phyloP scores from a whole-genome alignment of 1,140 invertebrate genomes.

The Rhyzopertha dominica region DNA sequence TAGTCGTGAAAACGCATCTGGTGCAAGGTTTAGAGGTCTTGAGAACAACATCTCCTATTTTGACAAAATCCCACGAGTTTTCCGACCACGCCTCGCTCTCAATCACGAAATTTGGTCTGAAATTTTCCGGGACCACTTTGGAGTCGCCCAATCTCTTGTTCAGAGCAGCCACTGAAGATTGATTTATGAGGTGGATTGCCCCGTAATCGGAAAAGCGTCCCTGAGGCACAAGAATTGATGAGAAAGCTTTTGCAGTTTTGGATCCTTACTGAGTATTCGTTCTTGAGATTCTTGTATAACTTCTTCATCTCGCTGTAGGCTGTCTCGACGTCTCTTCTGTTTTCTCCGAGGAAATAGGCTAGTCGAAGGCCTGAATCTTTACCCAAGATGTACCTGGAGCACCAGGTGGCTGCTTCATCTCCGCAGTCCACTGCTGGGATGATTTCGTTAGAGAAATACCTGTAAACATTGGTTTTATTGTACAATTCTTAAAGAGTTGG shows the following conservation, averaged over 20 bases:
- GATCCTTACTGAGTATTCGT: slow-evolving; percentile 15
- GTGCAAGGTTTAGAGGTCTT: slow-evolving; percentile 61
- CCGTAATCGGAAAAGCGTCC: slow-evolving; percentile 18
- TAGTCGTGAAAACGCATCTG: slow-evolving; percentile 55
- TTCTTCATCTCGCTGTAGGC: slow-evolving; percentile 16
- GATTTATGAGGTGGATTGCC: slow-evolving; percentile 51
- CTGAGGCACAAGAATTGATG: background rate
- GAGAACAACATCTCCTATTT: slow-evolving; percentile 58
- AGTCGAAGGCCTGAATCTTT: slow-evolving; percentile 51
- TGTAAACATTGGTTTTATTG: slow-evolving; percentile 7
- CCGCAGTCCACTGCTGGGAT: slow-evolving; percentile 55
- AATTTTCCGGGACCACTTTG: slow-evolving; percentile 50
- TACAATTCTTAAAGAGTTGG: too few relatives aligned
- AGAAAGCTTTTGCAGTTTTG: background rate
- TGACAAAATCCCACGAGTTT: slow-evolving; percentile 64
- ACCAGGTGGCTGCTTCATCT: slow-evolving; percentile 54
- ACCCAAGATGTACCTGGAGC: slow-evolving; percentile 52
- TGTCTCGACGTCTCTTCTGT: slow-evolving; percentile 9
- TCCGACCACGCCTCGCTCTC: slow-evolving; percentile 53
- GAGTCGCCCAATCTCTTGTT: slow-evolving; percentile 53
- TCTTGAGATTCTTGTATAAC: slow-evolving; percentile 21
- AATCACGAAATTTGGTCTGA: slow-evolving; percentile 63
- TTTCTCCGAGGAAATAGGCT: slow-evolving; percentile 51
- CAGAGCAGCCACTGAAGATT: slow-evolving; percentile 57
- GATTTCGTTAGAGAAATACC: slow-evolving; percentile 19